These are phyloP conservation scores for Hyppa rectilinea DNA, from an alignment of 2,888 invertebrate genomes.

Conservation along the genomic window DNA sequence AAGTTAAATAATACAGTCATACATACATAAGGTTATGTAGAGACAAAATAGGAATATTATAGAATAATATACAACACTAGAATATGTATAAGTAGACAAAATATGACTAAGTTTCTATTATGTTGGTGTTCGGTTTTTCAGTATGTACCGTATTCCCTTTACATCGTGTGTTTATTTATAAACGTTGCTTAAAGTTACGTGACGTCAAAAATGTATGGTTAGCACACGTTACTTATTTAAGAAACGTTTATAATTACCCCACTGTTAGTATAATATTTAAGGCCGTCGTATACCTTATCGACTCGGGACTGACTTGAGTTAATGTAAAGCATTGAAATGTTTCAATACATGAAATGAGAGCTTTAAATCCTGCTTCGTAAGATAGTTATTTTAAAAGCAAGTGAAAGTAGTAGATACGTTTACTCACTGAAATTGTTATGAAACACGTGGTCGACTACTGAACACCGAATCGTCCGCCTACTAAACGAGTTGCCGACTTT, in stretches of 20 bases:
- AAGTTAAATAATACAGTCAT: not conserved
- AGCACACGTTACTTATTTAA: not conserved
- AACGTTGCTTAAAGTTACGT: constrained; percentile 9
- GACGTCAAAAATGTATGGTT: not conserved
- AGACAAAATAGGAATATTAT: not conserved
- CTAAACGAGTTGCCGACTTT: not conserved
- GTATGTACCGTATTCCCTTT: not conserved
- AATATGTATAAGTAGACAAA: not conserved
- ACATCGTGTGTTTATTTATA: not conserved
- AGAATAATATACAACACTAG: not conserved
- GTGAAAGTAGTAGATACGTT: not conserved
- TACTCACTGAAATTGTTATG: not conserved
- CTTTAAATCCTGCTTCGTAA: not conserved
- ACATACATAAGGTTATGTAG: not conserved
- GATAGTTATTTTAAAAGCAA: not conserved
- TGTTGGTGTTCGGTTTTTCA: constrained; percentile 41
- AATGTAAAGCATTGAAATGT: not conserved
- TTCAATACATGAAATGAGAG: not conserved
- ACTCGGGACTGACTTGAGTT: not conserved
- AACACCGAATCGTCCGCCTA: not conserved
- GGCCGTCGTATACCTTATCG: constrained; percentile 3
- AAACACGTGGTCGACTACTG: not conserved
- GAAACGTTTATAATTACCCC: not conserved
- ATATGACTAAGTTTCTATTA: constrained; percentile 1
- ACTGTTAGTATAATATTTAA: not conserved